Conservation (phyloP, 2,888 invertebrate species). For the Zonitis immaculata region DNA sequence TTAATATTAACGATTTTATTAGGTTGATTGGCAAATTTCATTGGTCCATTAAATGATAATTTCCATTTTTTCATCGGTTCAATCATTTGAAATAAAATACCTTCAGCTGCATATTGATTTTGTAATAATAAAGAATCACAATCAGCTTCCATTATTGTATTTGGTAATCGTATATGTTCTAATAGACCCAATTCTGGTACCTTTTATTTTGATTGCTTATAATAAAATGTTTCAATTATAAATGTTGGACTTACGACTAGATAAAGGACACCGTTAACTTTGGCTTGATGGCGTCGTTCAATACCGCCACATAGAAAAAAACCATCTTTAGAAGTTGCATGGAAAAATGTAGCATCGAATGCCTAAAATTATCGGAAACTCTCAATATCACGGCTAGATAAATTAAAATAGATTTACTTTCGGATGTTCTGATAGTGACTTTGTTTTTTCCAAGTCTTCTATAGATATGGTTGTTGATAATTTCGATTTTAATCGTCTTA, state of each 20-base stretch:
- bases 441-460: conserved; percentile 56
- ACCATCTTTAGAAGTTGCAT: conserved; percentile 60
- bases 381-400: too few species aligned
- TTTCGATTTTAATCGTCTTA: conserved; percentile 53
- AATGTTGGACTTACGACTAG: conserved; percentile 52
- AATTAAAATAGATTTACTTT: too few species aligned
- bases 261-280: conserved; percentile 64
- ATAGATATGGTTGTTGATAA: conserved; percentile 43
- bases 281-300: conserved; percentile 61
- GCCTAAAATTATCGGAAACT: conserved; percentile 52
- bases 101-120: conserved; percentile 64
- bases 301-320: conserved; percentile 63
- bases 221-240: background rate
- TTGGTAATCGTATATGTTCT: conserved; percentile 64
- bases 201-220: conserved; percentile 39
- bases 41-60: conserved; percentile 62
- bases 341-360: conserved; percentile 76
- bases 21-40: conserved; percentile 57
- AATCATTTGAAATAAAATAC: conserved; percentile 61
- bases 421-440: conserved; percentile 55
- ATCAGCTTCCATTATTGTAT: conserved; percentile 58
- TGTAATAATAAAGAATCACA: conserved; percentile 34
- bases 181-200: conserved; percentile 66
- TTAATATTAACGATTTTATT: conserved; percentile 54
- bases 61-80: conserved; percentile 73